Base-by-base conservation (phyloP, 2,113 vertebrate genomes). In the Bujurquina vittata region DNA sequence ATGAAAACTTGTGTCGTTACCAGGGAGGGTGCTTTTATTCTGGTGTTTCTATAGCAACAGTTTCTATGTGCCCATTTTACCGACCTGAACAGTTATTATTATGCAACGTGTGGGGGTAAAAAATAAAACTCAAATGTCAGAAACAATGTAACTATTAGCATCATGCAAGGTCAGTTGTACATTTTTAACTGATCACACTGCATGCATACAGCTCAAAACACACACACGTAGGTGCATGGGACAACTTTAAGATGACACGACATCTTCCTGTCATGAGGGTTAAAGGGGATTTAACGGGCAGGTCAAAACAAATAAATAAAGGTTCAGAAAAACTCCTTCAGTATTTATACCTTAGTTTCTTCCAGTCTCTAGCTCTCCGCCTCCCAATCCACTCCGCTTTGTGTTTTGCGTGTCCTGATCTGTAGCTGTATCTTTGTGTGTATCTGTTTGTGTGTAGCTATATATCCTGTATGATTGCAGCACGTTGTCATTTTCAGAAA, bases 31-130 rank as follows among this genome's bases (percentile, higher is more conserved):
- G 88, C 87, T 93, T 90, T 93, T 90, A 91, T 92, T 89, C 89
- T 89, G 87, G 77, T 91, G 93, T 94, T 94, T 92, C 93, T 93
- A 94, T 94, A 93, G 93, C 91, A 94, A 94, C 93, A 80, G 88
- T 92, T 90, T 87, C 89, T 83, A 87, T 93, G 91, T 89, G 91
- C 91, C 81, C 81, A 79, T 93, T 93, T 93, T 90, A 88, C 79
- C 79, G 17, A 91, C 87, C 88, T 92, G 93, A 88, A 84, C 49
- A 81, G 86, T 92, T 93, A 88, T 90, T 88, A 90, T 90, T 92
- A 91, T 89, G 89, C 87, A 92, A 93, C 11, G 54, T 81, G 87
- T 59, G 56, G 59, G 62, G 81, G 79, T 80, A 74, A 58, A 61
- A 75, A 58, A 35, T 57, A 78, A 4, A 82, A 23, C 62, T 26